Base-by-base conservation (phyloP, 2,888 invertebrate genomes). In the Sycophila texana region DNA sequence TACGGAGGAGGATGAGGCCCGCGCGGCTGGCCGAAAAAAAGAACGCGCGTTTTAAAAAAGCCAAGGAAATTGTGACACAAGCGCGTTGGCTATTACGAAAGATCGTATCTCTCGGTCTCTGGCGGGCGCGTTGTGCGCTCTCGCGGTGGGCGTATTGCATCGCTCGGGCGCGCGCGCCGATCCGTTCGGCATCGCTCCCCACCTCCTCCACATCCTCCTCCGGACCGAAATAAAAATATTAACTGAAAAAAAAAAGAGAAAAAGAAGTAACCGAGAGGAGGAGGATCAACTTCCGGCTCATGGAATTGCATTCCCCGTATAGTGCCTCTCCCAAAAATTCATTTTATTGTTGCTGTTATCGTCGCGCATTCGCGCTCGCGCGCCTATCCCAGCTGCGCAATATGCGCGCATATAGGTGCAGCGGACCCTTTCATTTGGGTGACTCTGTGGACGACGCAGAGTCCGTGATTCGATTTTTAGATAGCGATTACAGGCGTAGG, bases 281-380 rank as follows among this genome's bases (percentile, higher is more conserved):
- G 80, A 82, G 80, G 81, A 78, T 74, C 74, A 39, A 84, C 82
- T 84, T 84, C 84, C 84, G 83, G 73, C 80, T 81, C 76, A 67
- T 57, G 74, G 77, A 65, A 65, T 83, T 83, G 76, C 73, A 72
- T 83, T 84, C 18, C 39, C 30, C 39, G 20, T 22, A n/a, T n/a
- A 30, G 51, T 49, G 26, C 51, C 20, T 20, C n/a, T 18, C 22
- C 73, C 66, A 67, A 72, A 73, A 72, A 73, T 66, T 72, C 58
- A 55, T 72, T 73, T 67, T 67, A 60, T 75, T 75, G 51, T 75
- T 60, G 73, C 7, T n/a, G 73, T 47, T 70, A 70, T 70, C 70
- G 70, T 58, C 73, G 16, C 53, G 22, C 55, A 58, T 72, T 65
- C 49, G n/a, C 53, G 53, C 16, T 53, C 16, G 51, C 51, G 13